Conservation (phyloP, 2,113 vertebrate species). For the Diphyllodes magnificus region DNA sequence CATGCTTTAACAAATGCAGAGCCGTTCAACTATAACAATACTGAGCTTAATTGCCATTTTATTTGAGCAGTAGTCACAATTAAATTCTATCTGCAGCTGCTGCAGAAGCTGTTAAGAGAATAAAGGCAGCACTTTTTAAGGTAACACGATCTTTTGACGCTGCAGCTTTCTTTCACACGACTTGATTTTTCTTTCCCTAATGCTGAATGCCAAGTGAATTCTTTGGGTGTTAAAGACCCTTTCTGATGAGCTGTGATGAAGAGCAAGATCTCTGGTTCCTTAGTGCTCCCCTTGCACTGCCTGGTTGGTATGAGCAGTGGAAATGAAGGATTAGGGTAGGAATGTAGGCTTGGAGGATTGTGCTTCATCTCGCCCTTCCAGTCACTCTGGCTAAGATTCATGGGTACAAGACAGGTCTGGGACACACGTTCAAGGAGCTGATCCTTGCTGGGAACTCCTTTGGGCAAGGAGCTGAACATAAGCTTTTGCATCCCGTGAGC, state of each 20-base stretch:
- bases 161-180: not conserved
- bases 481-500: not conserved
- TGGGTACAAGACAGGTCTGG: not conserved
- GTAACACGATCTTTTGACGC: not conserved
- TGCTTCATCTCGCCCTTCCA: not conserved
- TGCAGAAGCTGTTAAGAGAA: not conserved
- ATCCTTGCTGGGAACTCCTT: not conserved
- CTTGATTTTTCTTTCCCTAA: not conserved
- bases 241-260: not conserved
- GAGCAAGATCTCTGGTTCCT: not conserved
- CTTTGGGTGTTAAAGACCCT: not conserved
- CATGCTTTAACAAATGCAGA: not conserved
- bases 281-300: not conserved
- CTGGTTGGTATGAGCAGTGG: not conserved
- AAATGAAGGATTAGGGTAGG: not conserved
- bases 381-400: not conserved
- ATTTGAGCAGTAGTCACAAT: not conserved
- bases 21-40: not conserved
- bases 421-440: not conserved
- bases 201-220: not conserved
- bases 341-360: not conserved
- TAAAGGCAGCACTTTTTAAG: not conserved
- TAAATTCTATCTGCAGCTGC: not conserved
- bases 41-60: not conserved
- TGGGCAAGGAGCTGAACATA: not conserved